Base-by-base conservation (phyloP, 2,888 invertebrate genomes). In the Spodoptera picta region DNA sequence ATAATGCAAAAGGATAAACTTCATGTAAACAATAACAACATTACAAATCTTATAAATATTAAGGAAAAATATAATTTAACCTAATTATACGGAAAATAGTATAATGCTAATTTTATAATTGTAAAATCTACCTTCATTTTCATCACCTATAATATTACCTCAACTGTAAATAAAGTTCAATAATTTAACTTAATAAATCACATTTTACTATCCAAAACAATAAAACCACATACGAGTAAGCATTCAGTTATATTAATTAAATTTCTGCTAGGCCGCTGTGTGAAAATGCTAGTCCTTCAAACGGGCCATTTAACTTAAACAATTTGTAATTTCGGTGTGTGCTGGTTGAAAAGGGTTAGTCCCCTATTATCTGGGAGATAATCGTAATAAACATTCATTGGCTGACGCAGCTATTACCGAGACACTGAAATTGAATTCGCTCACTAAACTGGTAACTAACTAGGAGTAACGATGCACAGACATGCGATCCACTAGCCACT, bases 341-440 rank as follows among this genome's bases (percentile, higher is more conserved):
- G 27, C 27, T 78, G 70, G 70, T 80, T 74, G 78, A 82, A 83
- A 83, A 84, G 82, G 82, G 80, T 79, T 82, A 65, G 73, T 63
- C 68, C 69, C 69, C 65, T 72, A 83, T 83, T 83, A 84, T 82
- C 79, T 73, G 71, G 54, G 59, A 76, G 81, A 82, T 86, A 82
- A 86, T 84, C 80, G 80, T 81, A 83, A 82, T 81, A 85, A 80
- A 80, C 80, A 77, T 82, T 80, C 77, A 84, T 81, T 83, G 81
- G 77, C 73, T 79, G 73, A 81, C 78, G 70, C 79, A 70, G 62
- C 73, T 72, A 80, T 80, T 79, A 79, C 75, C 69, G 53, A 80
- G 80, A 83, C 82, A 82, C 80, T 87, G 84, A 89, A 87, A 87
- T 89, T 90, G 86, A 90, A 90, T 91, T 87, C 86, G 79, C 77